Conservation (phyloP, 2,888 invertebrate genomes). For the Zygothrica quintamaculata region DNA sequence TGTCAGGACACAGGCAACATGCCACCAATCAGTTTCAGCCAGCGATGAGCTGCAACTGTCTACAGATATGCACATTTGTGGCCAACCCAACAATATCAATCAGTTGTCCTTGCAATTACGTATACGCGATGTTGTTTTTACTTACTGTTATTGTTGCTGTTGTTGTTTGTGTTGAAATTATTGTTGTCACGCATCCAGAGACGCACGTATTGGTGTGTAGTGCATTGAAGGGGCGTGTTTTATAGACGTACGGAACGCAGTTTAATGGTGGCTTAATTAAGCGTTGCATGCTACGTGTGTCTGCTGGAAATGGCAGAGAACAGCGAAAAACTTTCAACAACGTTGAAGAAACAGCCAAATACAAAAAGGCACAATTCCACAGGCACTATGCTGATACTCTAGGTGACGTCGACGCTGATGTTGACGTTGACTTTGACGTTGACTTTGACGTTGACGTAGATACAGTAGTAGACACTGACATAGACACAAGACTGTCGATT, state of each 20-base stretch:
- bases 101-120: conserved; percentile 57
- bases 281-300: conserved; percentile 74
- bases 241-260: conserved; percentile 46
- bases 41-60: conserved; percentile 42
- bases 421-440: background rate
- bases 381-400: background rate
- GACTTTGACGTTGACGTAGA: conserved; percentile 1
- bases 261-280: conserved; percentile 75
- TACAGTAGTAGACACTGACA: conserved; percentile 32
- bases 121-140: conserved; percentile 24
- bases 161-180: background rate
- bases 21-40: conserved; percentile 47
- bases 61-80: conserved; percentile 64
- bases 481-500: conserved; percentile 53
- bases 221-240: conserved; percentile 34
- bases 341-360: too few species aligned
- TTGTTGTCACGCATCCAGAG: conserved; percentile 24
- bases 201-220: conserved; percentile 25
- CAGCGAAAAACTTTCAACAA: conserved; percentile 58
- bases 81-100: conserved; percentile 55
- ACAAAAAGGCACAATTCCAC: too few species aligned
- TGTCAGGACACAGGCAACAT: conserved; percentile 12
- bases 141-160: conserved; percentile 4
- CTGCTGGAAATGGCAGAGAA: conserved; percentile 46
- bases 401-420: background rate